Base-by-base conservation (phyloP, 2,113 vertebrate species). In the Ardeotis arabs region DNA sequence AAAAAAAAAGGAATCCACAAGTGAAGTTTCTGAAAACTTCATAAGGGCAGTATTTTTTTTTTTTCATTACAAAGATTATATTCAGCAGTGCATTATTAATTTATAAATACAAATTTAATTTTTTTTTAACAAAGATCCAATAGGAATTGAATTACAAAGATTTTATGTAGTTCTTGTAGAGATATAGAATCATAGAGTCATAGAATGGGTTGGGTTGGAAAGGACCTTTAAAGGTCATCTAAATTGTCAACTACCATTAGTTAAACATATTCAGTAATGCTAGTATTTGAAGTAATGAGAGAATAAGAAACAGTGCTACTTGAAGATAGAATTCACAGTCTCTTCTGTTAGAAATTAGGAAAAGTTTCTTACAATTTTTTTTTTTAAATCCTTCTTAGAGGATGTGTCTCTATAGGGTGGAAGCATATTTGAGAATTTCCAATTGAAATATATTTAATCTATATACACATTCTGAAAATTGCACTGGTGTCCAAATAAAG, bases 1-100 rank as follows among this genome's bases (percentile, higher is more conserved):
- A 24, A 0, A 0, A 1, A 16, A 44, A 44, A 44, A 41, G 41
- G 41, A 82, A 3, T 50, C 33, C 4, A 7, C 4, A 60, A 60
- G 6, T 56, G 11, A 85, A 64, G 27, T 44, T 29, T 29, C 39
- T 77, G 39, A 86, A 76, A 93, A 47, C 3, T 47, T 68, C 9
- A 14, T 86, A 67, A 50, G 2, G 2, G 15, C 59, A 41, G 6
- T 23, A 22, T 25, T 29, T 5, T 24, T 27, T 63, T 63, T n/a
- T 66, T 72, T 56, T n/a, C 7, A 16, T 59, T 68, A 53, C 14
- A 6, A 28, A 41, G 14, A 59, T 59, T 33, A 44, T 19, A 25
- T 68, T 83, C 24, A 70, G 12, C 28, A 39, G 9, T 35, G 15
- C 15, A 58, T 49, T 45, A 78, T 3, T 77, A 41, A 63, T 93